Conservation (phyloP, 2,113 vertebrate species). For the Poecile atricapillus region DNA sequence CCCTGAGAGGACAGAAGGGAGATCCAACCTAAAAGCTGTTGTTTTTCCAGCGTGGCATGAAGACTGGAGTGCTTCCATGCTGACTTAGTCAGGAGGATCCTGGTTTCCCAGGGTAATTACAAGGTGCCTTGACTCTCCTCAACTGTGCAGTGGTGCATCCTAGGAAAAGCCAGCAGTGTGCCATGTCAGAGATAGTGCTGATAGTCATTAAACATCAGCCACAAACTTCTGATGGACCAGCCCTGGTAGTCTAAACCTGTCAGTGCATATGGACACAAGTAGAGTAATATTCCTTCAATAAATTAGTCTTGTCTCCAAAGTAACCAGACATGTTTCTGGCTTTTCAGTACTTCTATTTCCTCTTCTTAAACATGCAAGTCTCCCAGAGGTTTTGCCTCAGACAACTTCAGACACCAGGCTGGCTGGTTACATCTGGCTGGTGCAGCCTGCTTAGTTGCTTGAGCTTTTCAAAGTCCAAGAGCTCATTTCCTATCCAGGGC, state of each 20-base stretch:
- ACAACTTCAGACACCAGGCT: background rate
- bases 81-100: background rate
- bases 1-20: rapidly evolving
- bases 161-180: background rate
- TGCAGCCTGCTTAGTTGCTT: background rate
- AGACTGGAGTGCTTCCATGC: background rate
- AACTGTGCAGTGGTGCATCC: background rate
- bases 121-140: background rate
- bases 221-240: background rate
- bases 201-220: background rate
- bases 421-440: background rate
- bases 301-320: background rate
- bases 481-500: background rate
- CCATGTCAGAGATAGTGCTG: background rate
- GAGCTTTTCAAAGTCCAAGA: background rate
- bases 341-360: background rate
- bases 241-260: background rate
- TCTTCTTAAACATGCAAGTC: background rate
- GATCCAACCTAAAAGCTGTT: background rate
- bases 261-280: no score
- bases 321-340: background rate
- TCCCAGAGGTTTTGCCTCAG: background rate
- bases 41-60: background rate
- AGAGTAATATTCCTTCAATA: background rate
- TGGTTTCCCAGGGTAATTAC: background rate